Percentiles rank a stretch among this genome's conserved stretches.
phyloP scores from a whole-genome alignment of 2,888 invertebrate genomes.

The Ashinkailepas kermadecensis region DNA sequence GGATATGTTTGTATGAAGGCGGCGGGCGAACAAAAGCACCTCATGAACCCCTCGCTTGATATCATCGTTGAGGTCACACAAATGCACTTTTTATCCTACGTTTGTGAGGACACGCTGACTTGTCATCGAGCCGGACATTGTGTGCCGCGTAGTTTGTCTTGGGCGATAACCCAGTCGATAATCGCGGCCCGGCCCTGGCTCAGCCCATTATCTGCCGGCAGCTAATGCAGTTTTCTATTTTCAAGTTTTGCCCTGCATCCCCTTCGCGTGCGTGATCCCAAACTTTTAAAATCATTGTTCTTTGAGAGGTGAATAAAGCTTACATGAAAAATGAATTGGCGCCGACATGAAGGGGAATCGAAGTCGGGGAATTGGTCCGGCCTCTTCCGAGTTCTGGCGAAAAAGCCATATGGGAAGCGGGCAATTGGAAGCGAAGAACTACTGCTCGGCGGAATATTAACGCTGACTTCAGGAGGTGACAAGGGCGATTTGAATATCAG shows the following conservation, averaged over 20 bases:
- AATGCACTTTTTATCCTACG: too few species aligned
- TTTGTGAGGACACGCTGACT: too few species aligned
- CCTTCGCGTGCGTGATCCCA: conserved; percentile 5
- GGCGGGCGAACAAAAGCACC: too few species aligned
- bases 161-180: background rate
- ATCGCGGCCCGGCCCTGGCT: background rate
- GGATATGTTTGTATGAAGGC: too few species aligned
- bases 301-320: conserved; percentile 16
- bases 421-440: background rate
- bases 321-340: conserved; percentile 18
- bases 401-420: background rate
- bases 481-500: background rate
- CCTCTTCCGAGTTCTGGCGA: background rate
- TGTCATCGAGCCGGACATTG: too few species aligned
- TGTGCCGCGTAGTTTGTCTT: background rate
- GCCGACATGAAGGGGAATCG: background rate
- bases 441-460: background rate
- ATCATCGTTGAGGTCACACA: too few species aligned
- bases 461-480: background rate
- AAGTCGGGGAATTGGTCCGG: background rate
- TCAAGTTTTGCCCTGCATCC: background rate
- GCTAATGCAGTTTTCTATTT: conserved; percentile 21
- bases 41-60: too few species aligned
- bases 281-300: conserved; percentile 19
- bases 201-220: background rate